Base-by-base conservation (phyloP, 2,113 vertebrate species). In the Malurus alboscapulatus region DNA sequence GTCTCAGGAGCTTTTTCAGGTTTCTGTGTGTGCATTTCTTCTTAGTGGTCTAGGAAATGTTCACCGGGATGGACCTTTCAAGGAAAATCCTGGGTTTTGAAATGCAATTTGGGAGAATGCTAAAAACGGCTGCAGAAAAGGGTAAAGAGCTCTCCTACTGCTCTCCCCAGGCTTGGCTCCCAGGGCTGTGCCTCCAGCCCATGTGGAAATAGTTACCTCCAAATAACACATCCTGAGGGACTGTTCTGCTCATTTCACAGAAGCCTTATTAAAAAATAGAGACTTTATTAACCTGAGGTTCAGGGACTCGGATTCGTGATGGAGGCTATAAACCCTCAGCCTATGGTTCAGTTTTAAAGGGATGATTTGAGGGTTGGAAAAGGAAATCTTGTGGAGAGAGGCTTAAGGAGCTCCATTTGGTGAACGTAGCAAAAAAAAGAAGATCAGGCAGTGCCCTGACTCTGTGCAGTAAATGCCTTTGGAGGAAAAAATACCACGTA, bases 71-170 rank as follows among this genome's bases (percentile, higher is more conserved):
- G 96, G 97, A 97, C 94, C 9, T 81, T 91, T 77, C 96, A 97
- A 95, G 94, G 93, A 92, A 97, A 97, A 53, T 81, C 72, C 27
- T 98, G 96, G 13, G 93, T 97, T 94, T 9, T 96, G 90, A 69
- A 93, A 96, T 54, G 95, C 96, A 40, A n/a, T 95, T 89, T 98
- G 97, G 98, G 96, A 94, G 51, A 97, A 95, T 5, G 83, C 97
- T 21, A 94, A 98, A 92, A 94, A 94, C 3, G 78, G 67, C 94
- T 98, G 97, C 74, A 95, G 96, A 5, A 74, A 97, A 93, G 93
- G 67, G 97, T 98, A 96, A 73, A 76, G 62, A 84, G 79, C 71
- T 77, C 82, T 95, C 62, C 68, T 87, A 44, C 45, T 18, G 27
- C 90, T 85, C 80, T 91, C 20, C 24, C 17, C 24, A 3, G 4